Evolutionary conservation across 2,888 invertebrate species (phyloP).

Genomic region (Pseudococcus jackbeardsleyi): DNA sequence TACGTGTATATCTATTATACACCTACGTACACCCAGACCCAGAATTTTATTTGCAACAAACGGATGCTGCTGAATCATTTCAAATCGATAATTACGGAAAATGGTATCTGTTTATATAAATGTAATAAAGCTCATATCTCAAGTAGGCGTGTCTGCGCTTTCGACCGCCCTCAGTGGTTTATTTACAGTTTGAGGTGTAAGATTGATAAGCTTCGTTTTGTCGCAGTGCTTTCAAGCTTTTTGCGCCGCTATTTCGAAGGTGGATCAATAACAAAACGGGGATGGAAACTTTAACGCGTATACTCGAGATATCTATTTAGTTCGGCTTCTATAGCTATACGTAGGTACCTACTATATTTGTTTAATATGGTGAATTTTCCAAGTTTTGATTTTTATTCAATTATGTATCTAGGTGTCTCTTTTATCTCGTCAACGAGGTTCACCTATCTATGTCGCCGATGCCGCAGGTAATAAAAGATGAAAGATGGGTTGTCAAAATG

Average conservation of each 20-base stretch:
- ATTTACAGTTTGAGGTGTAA: slow-evolving; percentile 63
- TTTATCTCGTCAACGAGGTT: not conserved
- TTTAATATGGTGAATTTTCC: slow-evolving; percentile 20
- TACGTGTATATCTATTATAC: too few relatives aligned
- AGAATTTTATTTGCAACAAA: slow-evolving; percentile 7
- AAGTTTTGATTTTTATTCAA: slow-evolving; percentile 33
- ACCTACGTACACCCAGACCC: not conserved
- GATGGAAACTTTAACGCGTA: slow-evolving; percentile 60
- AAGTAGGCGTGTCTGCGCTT: slow-evolving; percentile 61
- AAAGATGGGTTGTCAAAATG: not conserved
- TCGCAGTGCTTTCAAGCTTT: slow-evolving; percentile 43
- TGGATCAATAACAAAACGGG: slow-evolving; percentile 63
- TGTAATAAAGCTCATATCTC: slow-evolving; percentile 63
- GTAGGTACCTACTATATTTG: not conserved
- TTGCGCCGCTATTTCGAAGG: slow-evolving; percentile 47
- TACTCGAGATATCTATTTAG: slow-evolving; percentile 57
- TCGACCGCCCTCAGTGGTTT: slow-evolving; percentile 59
- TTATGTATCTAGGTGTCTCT: not conserved
- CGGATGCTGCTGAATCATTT: slow-evolving; percentile 43
- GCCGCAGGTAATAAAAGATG: not conserved
- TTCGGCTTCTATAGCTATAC: not conserved
- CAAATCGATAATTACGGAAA: slow-evolving; percentile 46
- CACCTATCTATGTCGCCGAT: not conserved
- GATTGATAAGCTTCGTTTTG: slow-evolving; percentile 62
- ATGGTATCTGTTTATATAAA: slow-evolving; percentile 57